Conservation (phyloP, 2,888 invertebrate species). For the Drosophila fungiperda region DNA sequence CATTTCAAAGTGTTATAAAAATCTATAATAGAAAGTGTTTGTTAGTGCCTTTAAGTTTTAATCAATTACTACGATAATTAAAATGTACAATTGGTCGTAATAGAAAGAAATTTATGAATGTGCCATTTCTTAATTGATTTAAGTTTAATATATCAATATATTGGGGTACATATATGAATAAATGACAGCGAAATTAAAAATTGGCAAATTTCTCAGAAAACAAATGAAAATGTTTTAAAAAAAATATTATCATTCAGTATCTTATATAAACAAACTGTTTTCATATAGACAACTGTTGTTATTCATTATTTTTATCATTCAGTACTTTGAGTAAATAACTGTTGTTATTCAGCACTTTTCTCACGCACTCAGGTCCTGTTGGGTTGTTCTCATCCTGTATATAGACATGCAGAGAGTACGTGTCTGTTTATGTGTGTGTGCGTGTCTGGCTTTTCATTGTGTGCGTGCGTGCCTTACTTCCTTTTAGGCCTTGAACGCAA, state of each 20-base stretch:
- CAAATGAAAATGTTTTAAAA: background rate
- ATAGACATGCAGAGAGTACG: background rate
- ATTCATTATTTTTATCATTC: background rate
- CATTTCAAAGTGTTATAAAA: background rate
- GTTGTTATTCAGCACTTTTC: constrained; percentile 8
- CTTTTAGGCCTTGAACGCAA: constrained; percentile 74
- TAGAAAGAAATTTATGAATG: background rate
- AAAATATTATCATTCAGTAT: background rate
- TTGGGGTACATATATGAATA: background rate
- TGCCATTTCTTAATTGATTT: background rate
- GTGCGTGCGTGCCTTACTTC: constrained; percentile 15
- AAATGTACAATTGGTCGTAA: no score
- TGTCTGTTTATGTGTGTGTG: constrained; percentile 5
- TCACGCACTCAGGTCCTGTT: constrained; percentile 19
- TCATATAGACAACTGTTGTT: background rate
- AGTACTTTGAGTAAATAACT: background rate
- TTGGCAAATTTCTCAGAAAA: background rate
- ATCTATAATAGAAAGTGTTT: background rate
- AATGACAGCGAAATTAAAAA: background rate
- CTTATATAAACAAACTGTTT: background rate
- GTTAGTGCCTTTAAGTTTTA: background rate
- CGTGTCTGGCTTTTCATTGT: background rate
- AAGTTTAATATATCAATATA: background rate
- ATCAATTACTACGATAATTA: background rate
- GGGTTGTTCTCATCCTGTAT: constrained; percentile 5